phyloP scores from a whole-genome alignment of 1,140 invertebrate genomes.

The Polyergus mexicanus region DNA sequence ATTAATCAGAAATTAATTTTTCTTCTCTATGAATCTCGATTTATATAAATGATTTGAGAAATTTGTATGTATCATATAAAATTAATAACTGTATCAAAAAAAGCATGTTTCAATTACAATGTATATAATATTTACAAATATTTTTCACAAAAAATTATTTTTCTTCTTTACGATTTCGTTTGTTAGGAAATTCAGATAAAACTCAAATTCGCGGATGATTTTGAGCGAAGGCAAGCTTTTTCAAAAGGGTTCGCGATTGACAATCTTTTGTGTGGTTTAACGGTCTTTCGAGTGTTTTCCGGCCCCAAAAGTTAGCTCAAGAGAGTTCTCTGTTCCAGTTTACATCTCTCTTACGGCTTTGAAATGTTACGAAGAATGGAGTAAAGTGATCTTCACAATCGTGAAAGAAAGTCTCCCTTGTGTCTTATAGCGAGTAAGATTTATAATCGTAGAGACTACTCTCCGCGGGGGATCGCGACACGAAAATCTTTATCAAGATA shows the following conservation, averaged over 20 bases:
- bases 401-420: not conserved
- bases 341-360: constrained; percentile 20
- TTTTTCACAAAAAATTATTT: not conserved
- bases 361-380: constrained; percentile 21
- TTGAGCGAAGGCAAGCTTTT: not conserved
- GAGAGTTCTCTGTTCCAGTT: constrained; percentile 49
- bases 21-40: not conserved
- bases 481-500: constrained; percentile 15
- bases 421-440: constrained; percentile 5
- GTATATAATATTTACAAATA: not conserved
- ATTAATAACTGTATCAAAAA: not conserved
- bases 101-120: not conserved
- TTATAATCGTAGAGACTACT: constrained; percentile 7
- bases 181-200: constrained; percentile 15
- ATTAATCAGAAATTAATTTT: constrained; percentile 40
- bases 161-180: not conserved
- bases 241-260: not conserved
- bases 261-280: constrained; percentile 47
- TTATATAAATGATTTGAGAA: not conserved
- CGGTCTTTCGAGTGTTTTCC: constrained; percentile 17
- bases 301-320: constrained; percentile 26
- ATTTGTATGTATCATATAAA: not conserved
- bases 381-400: not conserved
- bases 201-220: not conserved
- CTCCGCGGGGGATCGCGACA: not conserved